Evolutionary conservation across 2,888 invertebrate genomes (phyloP), one percentile per base, ranked within the genome.

Genomic region (Acanthopleura granulata): DNA sequence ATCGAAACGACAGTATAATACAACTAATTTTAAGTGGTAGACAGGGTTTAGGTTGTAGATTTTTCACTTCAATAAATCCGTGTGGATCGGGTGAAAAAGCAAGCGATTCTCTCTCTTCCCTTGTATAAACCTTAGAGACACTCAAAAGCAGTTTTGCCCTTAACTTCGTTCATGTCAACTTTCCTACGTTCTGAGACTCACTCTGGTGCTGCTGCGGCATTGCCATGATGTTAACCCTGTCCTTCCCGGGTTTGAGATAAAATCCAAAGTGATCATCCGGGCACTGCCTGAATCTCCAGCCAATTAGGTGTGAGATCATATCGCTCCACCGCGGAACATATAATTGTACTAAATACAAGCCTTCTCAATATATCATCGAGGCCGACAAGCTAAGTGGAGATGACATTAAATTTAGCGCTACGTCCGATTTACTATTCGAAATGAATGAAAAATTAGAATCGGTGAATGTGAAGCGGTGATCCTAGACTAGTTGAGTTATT

Each of bases 11-110:
- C 22, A 15, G 29, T 66, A 66, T 66, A 66, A 66, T 66, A 66
- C 66, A 66, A 66, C 66, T 66, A 66, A 66, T 66, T 66, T 27
- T 66, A 66, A 66, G 29, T 66, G 66, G 66, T 27, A 66, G 29
- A 27, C 66, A 66, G 15, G 4, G 22, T 27, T 66, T 66, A 66
- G 66, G 22, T 27, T 66, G 66, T 66, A 66, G 57, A 57, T 57
- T 57, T 57, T 66, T 27, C 66, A 27, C 66, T 27, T 66, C 66
- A 15, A 16, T 66, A 57, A 57, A 57, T 57, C 57, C 57, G 1
- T 40, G 40, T 40, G 9, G 40, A 40, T 40, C 40, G 40, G 40
- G 40, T 40, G 40, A 40, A 40, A 40, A 40, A 40, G 40, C 40
- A 40, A 40, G 40, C 40, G 40, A 40, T 40, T 40, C 40, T 40